A percentile compares a stretch with the other conserved stretches of the same genome.
phyloP scores from a whole-genome alignment of 2,797 vertebrate species.

The Sebastes ruberrimus region DNA sequence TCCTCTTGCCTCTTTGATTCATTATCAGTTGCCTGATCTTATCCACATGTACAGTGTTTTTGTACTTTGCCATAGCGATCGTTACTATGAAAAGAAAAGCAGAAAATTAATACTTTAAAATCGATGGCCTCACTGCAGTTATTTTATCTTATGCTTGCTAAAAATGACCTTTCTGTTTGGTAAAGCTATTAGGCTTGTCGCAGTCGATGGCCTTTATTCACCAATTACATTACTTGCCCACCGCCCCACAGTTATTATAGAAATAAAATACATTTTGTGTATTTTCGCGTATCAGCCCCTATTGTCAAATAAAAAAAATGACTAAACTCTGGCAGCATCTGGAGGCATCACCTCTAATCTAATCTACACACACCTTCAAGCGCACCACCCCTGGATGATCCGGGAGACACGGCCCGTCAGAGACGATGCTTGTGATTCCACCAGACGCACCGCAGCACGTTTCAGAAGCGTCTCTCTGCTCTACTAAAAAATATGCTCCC shows the following conservation, averaged over 20 bases:
- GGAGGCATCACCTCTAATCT: no score
- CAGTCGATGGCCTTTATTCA: no score
- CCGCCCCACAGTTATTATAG: no score
- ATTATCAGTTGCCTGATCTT: constrained; percentile 39
- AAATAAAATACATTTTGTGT: no score
- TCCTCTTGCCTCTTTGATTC: constrained; percentile 37
- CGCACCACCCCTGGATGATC: no score
- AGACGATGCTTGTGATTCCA: no score
- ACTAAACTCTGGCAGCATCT: no score
- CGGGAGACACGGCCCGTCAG: no score
- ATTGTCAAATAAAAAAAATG: no score
- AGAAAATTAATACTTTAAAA: neutral
- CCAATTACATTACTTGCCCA: no score
- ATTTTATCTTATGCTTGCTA: neutral
- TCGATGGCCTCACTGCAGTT: neutral
- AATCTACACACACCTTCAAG: no score
- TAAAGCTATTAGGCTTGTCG: neutral
- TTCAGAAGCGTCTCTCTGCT: neutral
- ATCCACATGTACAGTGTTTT: neutral
- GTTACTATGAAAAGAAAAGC: constrained; percentile 11
- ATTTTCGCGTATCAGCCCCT: no score
- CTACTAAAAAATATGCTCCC: neutral
- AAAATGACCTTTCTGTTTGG: neutral
- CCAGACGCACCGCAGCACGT: neutral
- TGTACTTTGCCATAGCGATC: neutral